Evolutionary conservation across 23 tunicate species (phyloP).

Genomic region (Styela clava): DNA sequence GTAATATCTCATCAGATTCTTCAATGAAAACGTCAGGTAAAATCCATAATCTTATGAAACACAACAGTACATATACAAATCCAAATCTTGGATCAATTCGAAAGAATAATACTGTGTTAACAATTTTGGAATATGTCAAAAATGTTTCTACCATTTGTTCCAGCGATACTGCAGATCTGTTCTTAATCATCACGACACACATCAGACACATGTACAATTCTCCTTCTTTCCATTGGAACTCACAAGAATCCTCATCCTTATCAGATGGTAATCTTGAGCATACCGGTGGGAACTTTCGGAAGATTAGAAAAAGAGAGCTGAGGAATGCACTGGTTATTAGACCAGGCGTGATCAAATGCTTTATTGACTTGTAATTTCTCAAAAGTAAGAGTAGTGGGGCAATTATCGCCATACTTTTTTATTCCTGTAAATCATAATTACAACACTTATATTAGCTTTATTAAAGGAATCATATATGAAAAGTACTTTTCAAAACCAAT

Average conservation of each 20-base stretch:
- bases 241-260: conserved; percentile 31
- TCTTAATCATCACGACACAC: conserved; percentile 58
- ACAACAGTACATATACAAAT: conserved; percentile 38
- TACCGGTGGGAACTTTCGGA: conserved; percentile 56
- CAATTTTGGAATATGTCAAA: conserved; percentile 69
- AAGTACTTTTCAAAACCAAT: too few relatives aligned
- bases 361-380: conserved; percentile 60
- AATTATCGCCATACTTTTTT: conserved; percentile 59
- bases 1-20: conserved; percentile 68
- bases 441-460: too few relatives aligned
- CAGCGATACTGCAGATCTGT: conserved; percentile 62
- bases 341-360: conserved; percentile 59
- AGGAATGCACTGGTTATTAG: conserved; percentile 51
- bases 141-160: conserved; percentile 62
- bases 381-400: conserved; percentile 53
- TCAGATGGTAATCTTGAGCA: conserved; percentile 41
- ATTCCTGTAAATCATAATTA: too few relatives aligned
- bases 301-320: conserved; percentile 42
- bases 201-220: conserved; percentile 61
- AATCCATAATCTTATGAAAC: conserved; percentile 65
- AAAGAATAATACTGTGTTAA: conserved; percentile 55
- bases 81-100: conserved; percentile 53
- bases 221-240: conserved; percentile 73
- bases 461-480: too few relatives aligned
- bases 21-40: conserved; percentile 77